Evolutionary conservation across 2,888 invertebrate species (phyloP).

Genomic region (Tachina fera): DNA sequence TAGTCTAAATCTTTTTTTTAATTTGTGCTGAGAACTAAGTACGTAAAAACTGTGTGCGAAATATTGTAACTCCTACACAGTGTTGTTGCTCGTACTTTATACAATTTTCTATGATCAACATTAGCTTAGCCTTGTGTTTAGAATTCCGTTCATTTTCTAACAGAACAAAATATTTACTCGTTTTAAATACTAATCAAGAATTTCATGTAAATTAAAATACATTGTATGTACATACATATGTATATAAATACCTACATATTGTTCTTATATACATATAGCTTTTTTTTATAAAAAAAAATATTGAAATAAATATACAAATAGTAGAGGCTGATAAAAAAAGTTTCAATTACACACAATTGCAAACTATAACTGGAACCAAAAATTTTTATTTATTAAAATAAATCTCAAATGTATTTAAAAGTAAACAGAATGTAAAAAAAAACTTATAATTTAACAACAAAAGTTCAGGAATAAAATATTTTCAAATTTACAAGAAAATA

Average conservation of each 20-base stretch:
- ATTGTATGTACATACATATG: neutral
- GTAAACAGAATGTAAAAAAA: neutral
- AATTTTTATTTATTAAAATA: constrained; percentile 17
- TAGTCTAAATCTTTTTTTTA: no score
- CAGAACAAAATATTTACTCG: neutral
- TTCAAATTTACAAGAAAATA: constrained; percentile 6
- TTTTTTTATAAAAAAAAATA: neutral
- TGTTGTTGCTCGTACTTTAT: no score
- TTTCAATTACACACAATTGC: neutral
- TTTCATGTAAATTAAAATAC: constrained; percentile 17
- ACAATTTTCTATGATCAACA: neutral
- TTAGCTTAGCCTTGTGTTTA: neutral
- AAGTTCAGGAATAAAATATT: constrained; percentile 16
- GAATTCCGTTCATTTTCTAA: neutral
- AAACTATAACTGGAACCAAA: constrained; percentile 9
- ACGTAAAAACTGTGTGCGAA: no score
- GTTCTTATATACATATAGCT: neutral
- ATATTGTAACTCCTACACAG: no score
- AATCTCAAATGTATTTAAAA: constrained; percentile 16
- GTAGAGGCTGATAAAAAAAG: neutral
- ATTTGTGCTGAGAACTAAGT: no score
- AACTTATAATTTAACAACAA: constrained; percentile 20
- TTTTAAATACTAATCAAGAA: constrained; percentile 8
- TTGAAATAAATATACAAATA: neutral
- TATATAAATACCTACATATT: neutral